Base-by-base conservation (phyloP, 2,113 vertebrate species). In the Etheostoma spectabile region DNA sequence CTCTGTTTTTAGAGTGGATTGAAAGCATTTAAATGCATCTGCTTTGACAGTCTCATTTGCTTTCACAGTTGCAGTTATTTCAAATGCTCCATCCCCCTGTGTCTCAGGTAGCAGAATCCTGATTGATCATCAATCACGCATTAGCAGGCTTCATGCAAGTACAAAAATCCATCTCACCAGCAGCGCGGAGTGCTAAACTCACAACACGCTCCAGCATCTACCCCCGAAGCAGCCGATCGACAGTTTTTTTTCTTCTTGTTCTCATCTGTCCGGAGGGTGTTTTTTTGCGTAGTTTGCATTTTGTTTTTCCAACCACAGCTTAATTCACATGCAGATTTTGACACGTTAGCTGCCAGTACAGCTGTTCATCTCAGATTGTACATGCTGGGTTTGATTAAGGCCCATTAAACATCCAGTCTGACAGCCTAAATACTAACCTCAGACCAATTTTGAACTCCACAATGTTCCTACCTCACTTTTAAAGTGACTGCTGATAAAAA, bases 61-160 rank as follows among this genome's bases (percentile, higher is more conserved):
- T 69, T 55, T 67, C 66, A 30, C 46, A 22, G 63, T 42, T 84
- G 56, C 72, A 82, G 73, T 66, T 84, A 63, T 81, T 91, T 45
- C 3, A 64, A 15, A 42, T 69, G 69, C 73, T 65, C 38, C 38
- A 24, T 49, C 45, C 18, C 66, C 12, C 33, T 1, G 64, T 12
- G 51, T 84, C 75, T 64, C 56, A 68, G 72, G 48, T 73, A 80
- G 78, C 80, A 79, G 82, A 77, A 73, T 59, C 46, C 76, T 81
- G 81, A 89, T 70, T 71, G 76, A 81, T 71, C 64, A 89, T 91
- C 87, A 80, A 83, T 89, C 86, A 77, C 57, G 53, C 71, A 74
- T 85, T 73, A 83, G 83, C 68, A 78, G 74, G 80, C 49, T 62
- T 55, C 53, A 24, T 70, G 2, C 52, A 56, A 75, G 77, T 63